Percentiles rank a stretch among this genome's conserved stretches.
phyloP scores from a whole-genome alignment of 2,888 invertebrate genomes.

The Desoria tigrina region DNA sequence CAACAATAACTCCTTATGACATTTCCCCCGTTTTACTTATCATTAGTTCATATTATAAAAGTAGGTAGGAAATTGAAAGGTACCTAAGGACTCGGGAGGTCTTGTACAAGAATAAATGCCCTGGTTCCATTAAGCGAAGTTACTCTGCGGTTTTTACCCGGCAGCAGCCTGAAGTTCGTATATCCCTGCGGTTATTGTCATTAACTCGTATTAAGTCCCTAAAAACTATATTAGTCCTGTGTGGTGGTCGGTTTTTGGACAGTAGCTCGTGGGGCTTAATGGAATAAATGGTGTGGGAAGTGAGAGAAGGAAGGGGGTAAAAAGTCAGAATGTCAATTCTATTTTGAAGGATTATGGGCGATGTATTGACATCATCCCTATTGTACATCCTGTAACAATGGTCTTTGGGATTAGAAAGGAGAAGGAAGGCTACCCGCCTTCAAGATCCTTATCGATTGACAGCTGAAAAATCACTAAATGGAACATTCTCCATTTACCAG shows the following conservation, averaged over 20 bases:
- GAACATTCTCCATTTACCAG: not conserved
- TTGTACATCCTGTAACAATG: constrained; percentile 14
- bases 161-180: too few relatives aligned
- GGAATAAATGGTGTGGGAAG: not conserved
- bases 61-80: too few relatives aligned
- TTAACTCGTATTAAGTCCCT: too few relatives aligned
- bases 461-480: constrained; percentile 22
- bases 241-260: too few relatives aligned
- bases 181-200: too few relatives aligned
- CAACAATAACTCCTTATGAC: constrained; percentile 20
- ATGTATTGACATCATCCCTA: constrained; percentile 17
- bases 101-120: too few relatives aligned
- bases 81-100: too few relatives aligned
- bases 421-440: not conserved
- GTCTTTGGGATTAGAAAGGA: constrained; percentile 7
- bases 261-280: too few relatives aligned
- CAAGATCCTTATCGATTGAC: constrained; percentile 12
- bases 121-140: too few relatives aligned
- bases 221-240: too few relatives aligned
- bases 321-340: constrained; percentile 8
- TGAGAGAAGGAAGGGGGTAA: not conserved
- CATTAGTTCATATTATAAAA: constrained; percentile 6
- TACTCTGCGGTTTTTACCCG: too few relatives aligned
- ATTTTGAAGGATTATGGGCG: not conserved
- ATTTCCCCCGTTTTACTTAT: constrained; percentile 18